These are phyloP conservation scores for Lithodes maja DNA, from an alignment of 2,888 invertebrate species.

Conservation along the genomic window DNA sequence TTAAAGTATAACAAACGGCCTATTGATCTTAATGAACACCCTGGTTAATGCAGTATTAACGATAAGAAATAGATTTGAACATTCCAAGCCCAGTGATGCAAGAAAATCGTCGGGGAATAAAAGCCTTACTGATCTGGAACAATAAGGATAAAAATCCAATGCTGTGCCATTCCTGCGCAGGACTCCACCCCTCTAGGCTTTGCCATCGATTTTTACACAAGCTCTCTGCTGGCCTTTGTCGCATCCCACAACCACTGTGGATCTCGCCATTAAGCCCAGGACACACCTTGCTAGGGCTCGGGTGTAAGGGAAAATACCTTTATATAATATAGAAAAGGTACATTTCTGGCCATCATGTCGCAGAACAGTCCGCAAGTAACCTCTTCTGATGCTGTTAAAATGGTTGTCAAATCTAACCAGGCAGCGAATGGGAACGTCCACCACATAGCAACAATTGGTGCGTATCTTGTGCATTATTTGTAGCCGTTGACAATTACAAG, in stretches of 20 bases:
- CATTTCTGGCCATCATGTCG: slow-evolving; percentile 53
- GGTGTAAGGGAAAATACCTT: background rate
- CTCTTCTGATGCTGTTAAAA: slow-evolving; percentile 58
- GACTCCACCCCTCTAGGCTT: slow-evolving; percentile 48
- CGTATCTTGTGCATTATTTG: slow-evolving; percentile 26
- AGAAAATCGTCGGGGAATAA: background rate
- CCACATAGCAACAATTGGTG: slow-evolving; percentile 69
- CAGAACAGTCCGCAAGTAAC: slow-evolving; percentile 53
- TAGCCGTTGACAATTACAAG: background rate
- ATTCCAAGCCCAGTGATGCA: background rate
- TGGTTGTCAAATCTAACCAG: slow-evolving; percentile 68
- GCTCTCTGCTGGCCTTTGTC: slow-evolving; percentile 38
- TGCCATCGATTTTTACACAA: slow-evolving; percentile 63
- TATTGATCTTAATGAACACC: background rate
- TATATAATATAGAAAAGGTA: background rate
- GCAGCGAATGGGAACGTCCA: slow-evolving; percentile 62
- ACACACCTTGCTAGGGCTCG: background rate
- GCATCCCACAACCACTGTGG: slow-evolving; percentile 44
- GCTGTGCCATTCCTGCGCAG: background rate
- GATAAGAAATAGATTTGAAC: background rate
- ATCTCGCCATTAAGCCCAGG: background rate
- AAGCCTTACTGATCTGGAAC: background rate
- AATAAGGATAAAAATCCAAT: slow-evolving; percentile 14
- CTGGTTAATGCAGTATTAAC: background rate
- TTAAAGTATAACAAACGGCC: background rate